Conservation (phyloP, 2,797 vertebrate species). For the Rhodeus uyekii region DNA sequence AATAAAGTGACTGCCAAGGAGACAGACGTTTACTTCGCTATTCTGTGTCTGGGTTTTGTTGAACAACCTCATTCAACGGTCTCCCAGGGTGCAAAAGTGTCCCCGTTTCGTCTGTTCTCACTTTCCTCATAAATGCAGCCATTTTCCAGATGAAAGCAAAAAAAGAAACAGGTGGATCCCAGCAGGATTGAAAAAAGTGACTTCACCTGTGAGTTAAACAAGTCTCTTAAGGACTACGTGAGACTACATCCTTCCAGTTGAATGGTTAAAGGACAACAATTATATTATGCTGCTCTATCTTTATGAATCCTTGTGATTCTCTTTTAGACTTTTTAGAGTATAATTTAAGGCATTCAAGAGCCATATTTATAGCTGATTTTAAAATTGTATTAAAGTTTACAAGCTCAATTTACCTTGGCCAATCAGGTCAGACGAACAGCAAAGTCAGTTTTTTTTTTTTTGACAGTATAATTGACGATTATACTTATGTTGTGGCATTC, state of each 20-base stretch:
- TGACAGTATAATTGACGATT: too few species aligned
- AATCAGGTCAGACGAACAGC: too few species aligned
- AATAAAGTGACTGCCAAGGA: not conserved
- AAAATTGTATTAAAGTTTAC: not conserved
- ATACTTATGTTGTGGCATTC: too few species aligned
- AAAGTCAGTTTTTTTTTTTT: too few species aligned
- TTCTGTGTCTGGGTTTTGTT: not conserved
- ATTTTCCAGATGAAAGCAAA: not conserved
- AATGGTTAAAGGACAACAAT: not conserved
- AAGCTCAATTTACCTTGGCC: not conserved
- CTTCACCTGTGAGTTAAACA: not conserved
- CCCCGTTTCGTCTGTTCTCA: not conserved
- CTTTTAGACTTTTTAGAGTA: not conserved
- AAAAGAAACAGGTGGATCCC: not conserved
- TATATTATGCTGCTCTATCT: not conserved
- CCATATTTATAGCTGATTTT: not conserved
- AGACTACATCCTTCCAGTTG: not conserved
- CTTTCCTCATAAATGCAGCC: not conserved
- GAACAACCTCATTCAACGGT: slow-evolving; percentile 7
- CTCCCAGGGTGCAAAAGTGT: not conserved
- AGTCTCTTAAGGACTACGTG: not conserved
- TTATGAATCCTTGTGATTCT: slow-evolving; percentile 3
- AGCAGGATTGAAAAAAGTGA: not conserved
- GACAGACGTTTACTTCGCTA: not conserved
- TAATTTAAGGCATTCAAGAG: not conserved